phyloP scores from a whole-genome alignment of 2,113 vertebrate genomes.

The Crotalus viridis region DNA sequence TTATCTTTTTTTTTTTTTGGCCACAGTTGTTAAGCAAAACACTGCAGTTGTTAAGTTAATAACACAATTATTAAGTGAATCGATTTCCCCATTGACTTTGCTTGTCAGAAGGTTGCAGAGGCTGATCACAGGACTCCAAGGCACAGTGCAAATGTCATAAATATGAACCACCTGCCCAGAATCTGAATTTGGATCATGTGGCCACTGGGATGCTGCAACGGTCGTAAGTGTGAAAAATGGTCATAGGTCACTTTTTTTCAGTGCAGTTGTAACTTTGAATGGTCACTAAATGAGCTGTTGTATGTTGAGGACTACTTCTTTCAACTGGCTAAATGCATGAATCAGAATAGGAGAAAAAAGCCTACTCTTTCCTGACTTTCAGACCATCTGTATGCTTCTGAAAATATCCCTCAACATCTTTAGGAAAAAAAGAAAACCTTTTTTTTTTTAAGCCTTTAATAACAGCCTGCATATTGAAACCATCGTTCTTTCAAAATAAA shows the following conservation, averaged over 20 bases:
- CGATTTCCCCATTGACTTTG: not conserved
- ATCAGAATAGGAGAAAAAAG: not conserved
- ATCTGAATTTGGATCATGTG: not conserved
- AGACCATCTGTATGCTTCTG: not conserved
- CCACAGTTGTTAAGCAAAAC: not conserved
- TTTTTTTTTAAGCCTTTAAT: constrained; percentile 53
- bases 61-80: not conserved
- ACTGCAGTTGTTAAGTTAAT: not conserved
- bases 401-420: not conserved
- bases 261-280: not conserved
- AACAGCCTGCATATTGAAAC: constrained; percentile 51
- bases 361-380: not conserved
- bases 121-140: not conserved
- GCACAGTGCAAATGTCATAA: not conserved
- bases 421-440: constrained; percentile 2
- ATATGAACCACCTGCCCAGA: not conserved
- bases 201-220: not conserved
- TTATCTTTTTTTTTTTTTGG: not conserved
- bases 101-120: not conserved
- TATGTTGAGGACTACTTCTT: not conserved
- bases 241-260: not conserved
- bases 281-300: not conserved
- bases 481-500: not conserved
- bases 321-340: not conserved
- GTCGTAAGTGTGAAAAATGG: not conserved